Conservation (phyloP, 2,888 invertebrate species). For the Aporophyla nigra region DNA sequence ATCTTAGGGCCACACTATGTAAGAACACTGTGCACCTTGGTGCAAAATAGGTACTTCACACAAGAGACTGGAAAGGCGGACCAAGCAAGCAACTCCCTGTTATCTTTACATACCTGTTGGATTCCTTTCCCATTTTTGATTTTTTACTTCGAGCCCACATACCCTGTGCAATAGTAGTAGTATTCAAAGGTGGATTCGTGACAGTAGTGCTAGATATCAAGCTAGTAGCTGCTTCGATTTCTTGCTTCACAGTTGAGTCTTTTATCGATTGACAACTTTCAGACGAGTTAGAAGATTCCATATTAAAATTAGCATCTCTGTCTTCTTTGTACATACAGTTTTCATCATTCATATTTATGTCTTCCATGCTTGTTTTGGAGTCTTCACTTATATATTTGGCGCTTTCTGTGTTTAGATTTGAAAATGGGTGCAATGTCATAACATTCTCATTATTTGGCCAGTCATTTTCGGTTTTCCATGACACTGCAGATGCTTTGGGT, state of each 20-base stretch:
- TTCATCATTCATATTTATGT: slow-evolving; percentile 87
- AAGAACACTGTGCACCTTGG: neutral
- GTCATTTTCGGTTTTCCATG: slow-evolving; percentile 86
- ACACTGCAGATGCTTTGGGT: slow-evolving; percentile 86
- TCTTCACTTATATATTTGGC: slow-evolving; percentile 87
- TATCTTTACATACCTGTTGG: slow-evolving; percentile 79
- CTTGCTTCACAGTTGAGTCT: slow-evolving; percentile 82
- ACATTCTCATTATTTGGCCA: slow-evolving; percentile 85
- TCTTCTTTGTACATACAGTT: slow-evolving; percentile 88
- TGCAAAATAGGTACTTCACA: neutral
- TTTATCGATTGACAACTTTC: slow-evolving; percentile 89
- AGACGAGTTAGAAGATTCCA: slow-evolving; percentile 89
- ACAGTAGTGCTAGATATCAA: slow-evolving; percentile 80
- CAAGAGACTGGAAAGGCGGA: neutral
- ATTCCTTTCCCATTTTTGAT: slow-evolving; percentile 84
- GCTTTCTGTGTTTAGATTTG: slow-evolving; percentile 81
- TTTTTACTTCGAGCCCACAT: slow-evolving; percentile 81
- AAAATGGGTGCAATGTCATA: slow-evolving; percentile 83
- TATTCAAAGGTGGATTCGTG: slow-evolving; percentile 78
- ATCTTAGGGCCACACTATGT: neutral
- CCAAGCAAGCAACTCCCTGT: neutral
- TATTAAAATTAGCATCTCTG: slow-evolving; percentile 87
- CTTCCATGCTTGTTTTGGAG: slow-evolving; percentile 88
- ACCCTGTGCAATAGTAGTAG: slow-evolving; percentile 79
- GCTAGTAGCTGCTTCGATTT: slow-evolving; percentile 77